Conservation (phyloP, 2,888 invertebrate species). For the Allygus modestus region DNA sequence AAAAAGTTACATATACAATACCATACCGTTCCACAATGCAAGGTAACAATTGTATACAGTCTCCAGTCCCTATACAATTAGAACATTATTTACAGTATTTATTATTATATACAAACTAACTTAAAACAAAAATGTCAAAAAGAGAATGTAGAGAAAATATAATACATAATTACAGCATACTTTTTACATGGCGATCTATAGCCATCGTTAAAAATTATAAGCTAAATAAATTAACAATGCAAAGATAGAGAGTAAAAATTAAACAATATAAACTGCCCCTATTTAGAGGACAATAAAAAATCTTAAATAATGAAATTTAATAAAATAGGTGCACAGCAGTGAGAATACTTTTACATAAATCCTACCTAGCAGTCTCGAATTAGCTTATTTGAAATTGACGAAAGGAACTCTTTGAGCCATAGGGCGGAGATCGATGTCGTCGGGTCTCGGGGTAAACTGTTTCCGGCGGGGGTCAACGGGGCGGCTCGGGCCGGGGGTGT, state of each 20-base stretch:
- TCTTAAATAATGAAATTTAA: neutral
- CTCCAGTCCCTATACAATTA: neutral
- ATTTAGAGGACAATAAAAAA: neutral
- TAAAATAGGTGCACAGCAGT: neutral
- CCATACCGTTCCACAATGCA: conserved; percentile 19
- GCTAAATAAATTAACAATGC: conserved; percentile 20
- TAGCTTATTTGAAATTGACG: conserved; percentile 39
- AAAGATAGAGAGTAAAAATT: conserved; percentile 15
- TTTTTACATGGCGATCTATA: neutral
- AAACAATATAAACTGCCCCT: neutral
- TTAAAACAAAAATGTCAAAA: conserved; percentile 7
- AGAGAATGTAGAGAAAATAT: neutral
- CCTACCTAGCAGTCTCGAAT: conserved; percentile 24
- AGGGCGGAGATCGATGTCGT: conserved; percentile 55
- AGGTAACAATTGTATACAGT: conserved; percentile 34
- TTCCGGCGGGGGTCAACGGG: conserved; percentile 52
- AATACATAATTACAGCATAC: conserved; percentile 9
- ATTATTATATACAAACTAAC: conserved; percentile 6
- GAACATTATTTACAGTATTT: conserved; percentile 25
- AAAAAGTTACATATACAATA: conserved; percentile 36
- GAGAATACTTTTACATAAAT: conserved; percentile 32
- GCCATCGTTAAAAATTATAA: neutral
- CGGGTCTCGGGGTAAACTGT: conserved; percentile 18
- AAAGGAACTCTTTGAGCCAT: conserved; percentile 47
- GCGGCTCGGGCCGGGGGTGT: conserved; percentile 42